These are phyloP conservation scores for Hyppa rectilinea DNA, from an alignment of 2,888 invertebrate genomes.

Conservation along the genomic window DNA sequence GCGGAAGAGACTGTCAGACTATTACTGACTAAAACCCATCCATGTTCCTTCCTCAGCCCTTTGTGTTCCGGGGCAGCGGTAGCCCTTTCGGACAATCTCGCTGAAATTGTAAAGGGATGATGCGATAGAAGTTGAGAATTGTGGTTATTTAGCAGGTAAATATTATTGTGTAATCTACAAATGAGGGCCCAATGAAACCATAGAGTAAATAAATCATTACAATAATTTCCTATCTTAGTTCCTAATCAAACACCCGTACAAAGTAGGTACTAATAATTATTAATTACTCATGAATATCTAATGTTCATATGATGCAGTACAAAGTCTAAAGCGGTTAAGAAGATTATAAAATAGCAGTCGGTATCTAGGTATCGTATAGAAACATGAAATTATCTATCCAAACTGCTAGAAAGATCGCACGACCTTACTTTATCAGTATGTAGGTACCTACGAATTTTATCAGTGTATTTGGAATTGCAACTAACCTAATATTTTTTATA, in stretches of 20 bases:
- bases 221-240: neutral
- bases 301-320: constrained; percentile 25
- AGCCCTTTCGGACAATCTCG: no score
- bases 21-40: no score
- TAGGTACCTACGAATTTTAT: constrained; percentile 19
- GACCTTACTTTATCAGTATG: constrained; percentile 29
- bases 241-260: constrained; percentile 9
- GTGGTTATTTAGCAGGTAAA: no score
- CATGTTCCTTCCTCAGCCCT: no score
- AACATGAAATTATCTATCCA: neutral
- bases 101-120: no score
- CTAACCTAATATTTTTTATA: constrained; percentile 23
- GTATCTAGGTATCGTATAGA: neutral
- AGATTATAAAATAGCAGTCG: constrained; percentile 8
- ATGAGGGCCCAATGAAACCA: neutral
- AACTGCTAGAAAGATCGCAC: neutral
- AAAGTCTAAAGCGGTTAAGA: constrained; percentile 19
- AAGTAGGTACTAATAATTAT: constrained; percentile 19
- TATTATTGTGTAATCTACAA: neutral
- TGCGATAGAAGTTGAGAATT: no score
- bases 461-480: constrained; percentile 20
- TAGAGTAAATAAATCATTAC: constrained; percentile 6
- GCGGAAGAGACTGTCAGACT: no score
- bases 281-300: constrained; percentile 11
- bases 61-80: no score